phyloP scores from a whole-genome alignment of 2,113 vertebrate genomes.

The Lamprotornis superbus region DNA sequence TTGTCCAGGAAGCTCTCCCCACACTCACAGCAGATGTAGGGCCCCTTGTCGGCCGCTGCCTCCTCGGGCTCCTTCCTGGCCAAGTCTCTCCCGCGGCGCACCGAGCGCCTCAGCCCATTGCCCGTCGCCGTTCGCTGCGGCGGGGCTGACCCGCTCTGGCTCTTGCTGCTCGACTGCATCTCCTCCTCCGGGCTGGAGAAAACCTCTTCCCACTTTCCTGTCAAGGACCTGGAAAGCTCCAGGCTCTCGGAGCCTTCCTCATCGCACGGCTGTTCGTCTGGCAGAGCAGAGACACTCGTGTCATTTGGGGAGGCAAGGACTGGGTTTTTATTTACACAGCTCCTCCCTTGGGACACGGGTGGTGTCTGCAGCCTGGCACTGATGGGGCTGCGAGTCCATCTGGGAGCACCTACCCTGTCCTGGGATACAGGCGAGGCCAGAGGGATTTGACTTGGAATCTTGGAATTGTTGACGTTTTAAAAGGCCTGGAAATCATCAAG shows the following conservation, averaged over 20 bases:
- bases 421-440: not conserved
- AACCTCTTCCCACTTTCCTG: constrained; percentile 63
- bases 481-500: rapidly evolving
- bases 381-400: rapidly evolving
- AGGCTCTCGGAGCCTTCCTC: constrained; percentile 45
- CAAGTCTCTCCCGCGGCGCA: constrained; percentile 61
- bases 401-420: not conserved
- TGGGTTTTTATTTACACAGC: rapidly evolving
- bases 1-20: constrained; percentile 83
- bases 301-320: not conserved
- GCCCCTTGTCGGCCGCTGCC: constrained; percentile 65
- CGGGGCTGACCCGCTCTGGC: not conserved
- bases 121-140: constrained; percentile 25
- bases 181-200: constrained; percentile 71
- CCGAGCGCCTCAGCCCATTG: constrained; percentile 65
- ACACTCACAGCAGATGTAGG: constrained; percentile 86
- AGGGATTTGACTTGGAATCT: not conserved
- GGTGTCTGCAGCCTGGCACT: not conserved
- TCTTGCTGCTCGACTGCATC: constrained; percentile 53
- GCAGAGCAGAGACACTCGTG: not conserved
- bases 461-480: rapidly evolving
- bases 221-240: constrained; percentile 17
- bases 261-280: constrained; percentile 43
- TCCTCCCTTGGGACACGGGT: not conserved
- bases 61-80: constrained; percentile 30